Base-by-base conservation (phyloP, 2,113 vertebrate species). In the Synchiropus splendidus region DNA sequence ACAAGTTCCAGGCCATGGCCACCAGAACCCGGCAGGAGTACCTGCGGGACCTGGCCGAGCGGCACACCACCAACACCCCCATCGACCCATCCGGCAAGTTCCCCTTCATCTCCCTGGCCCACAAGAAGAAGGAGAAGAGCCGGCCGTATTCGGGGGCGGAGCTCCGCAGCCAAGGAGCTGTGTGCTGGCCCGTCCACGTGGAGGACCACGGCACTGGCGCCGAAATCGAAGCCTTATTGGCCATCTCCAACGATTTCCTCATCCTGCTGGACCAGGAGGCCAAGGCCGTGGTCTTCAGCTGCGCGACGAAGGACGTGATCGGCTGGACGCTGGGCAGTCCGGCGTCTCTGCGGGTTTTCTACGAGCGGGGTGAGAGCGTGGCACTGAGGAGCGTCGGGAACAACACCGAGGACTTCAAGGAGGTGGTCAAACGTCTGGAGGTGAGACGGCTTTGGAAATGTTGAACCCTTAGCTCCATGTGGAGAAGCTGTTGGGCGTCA, bases 41-140 rank as follows among this genome's bases (percentile, higher is more conserved):
- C 72, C 83, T 99, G 69, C 91, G 95, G 38, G 95, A 99, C 65
- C 80, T 99, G 52, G 94, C 93, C 15, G 95, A 99, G 71, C 92
- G 95, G 74, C 93, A 97, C 70, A 90, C 94, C 53, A 99, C 95
- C 66, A 98, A 92, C 79, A 98, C 94, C 0, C 89, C 94, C 16
- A 94, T 99, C 6, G 95, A 99, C 71, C 91, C 95, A 31, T 97
- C 95, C 0, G 95, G 92, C 42, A 98, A 98, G 74, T 99, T 99
- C 41, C 94, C 94, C 0, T 99, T 99, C 64, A 99, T 98, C 77
- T 97, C 95, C 0, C 77, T 99, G 54, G 95, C 94, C 16, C 94
- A 94, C 40, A 99, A 99, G 77, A 95, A 90, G 62, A 98, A 98
- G 45, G 95, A 99, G 36, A 97, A 97, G 73, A 90, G 85, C 12